Evolutionary conservation across 2,888 invertebrate species (phyloP), one percentile per base, ranked within the genome.

Genomic region (Sussaba pulchella): DNA sequence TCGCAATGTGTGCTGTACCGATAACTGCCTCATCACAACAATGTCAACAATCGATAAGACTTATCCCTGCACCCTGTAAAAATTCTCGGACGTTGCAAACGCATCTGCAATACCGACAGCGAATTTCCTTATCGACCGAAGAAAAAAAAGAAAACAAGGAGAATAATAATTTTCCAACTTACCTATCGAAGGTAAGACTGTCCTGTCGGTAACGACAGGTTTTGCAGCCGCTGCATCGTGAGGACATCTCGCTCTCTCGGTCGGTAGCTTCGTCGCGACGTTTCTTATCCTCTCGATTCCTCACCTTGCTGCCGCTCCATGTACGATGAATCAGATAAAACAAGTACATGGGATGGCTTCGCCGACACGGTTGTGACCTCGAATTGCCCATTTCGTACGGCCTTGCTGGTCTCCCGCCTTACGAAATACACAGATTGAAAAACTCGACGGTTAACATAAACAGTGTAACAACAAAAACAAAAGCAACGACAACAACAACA

Each of bases 321-420:
- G 95, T 95, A 83, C 95, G 94, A 86, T 95, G 95, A 86, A 96
- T 95, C 77, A 96, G 92, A 89, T 95, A 95, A 85, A 96, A 92
- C 81, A 95, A 93, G 88, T 95, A 95, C 69, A 95, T 93, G 2
- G 89, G 82, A 54, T 88, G 89, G 70, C 86, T 85, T 43, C 85
- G 87, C 72, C 85, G 87, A 76, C 86, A 87, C 59, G 88, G 82
- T 31, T 90, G 90, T 39, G 91, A 91, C 78, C 85, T 87, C 2
- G 86, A 78, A 74, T 90, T 91, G 8, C 91, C 91, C 91, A 91
- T 91, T 72, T 82, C 72, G 57, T 26, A 19, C 66, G 39, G 82
- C 19, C 10, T 45, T 45, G 12, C n/a, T n/a, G 50, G 67, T 19
- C 54, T 52, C 59, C 21, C 21, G 19, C 10, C 31, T 59, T 26